Evolutionary conservation across 2,113 vertebrate species (phyloP), one percentile per base, ranked within the genome.

Genomic region (Smithornis capensis): DNA sequence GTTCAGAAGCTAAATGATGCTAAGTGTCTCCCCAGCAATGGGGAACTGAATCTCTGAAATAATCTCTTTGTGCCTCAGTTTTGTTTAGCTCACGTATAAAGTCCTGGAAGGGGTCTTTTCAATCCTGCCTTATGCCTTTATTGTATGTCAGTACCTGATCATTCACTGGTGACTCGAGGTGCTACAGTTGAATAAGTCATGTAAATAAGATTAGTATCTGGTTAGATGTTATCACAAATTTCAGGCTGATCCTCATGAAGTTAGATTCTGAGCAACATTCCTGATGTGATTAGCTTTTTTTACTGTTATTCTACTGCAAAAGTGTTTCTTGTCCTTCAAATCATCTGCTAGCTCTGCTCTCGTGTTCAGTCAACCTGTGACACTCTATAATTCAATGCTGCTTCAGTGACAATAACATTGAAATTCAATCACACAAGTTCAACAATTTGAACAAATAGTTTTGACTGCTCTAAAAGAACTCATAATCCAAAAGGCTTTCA

Each of bases 361-460:
- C 10, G 4, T 31, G 18, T 78, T 94, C 56, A 86, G 76, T 62
- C 0, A 0, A 57, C 89, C 57, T 78, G 19, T 89, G 73, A 63
- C 50, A 37, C 29, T 45, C 35, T 74, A 49, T 83, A 94, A 80
- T 73, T 94, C 56, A 84, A 4, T 69, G 50, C 75, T 89, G n/a
- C 73, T 84, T 82, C 70, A 63, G 19, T 75, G 75, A 83, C 60
- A 92, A 52, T 74, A 83, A 63, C 50, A 62, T 5, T 92, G n/a
- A 85, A 91, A 93, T 77, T 89, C 74, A 67, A 63, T 27, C n/a
- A 71, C 69, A 55, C 11, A 84, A 71, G 56, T 91, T 40, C 67
- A 91, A 71, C 56, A 45, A 33, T 89, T 89, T 93, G 78, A 94
- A 88, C 86, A 86, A 93, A 81, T 63, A 79, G 38, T 91, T 91